Conservation (phyloP, 2,113 vertebrate genomes). For the Corythornis vintsioides region DNA sequence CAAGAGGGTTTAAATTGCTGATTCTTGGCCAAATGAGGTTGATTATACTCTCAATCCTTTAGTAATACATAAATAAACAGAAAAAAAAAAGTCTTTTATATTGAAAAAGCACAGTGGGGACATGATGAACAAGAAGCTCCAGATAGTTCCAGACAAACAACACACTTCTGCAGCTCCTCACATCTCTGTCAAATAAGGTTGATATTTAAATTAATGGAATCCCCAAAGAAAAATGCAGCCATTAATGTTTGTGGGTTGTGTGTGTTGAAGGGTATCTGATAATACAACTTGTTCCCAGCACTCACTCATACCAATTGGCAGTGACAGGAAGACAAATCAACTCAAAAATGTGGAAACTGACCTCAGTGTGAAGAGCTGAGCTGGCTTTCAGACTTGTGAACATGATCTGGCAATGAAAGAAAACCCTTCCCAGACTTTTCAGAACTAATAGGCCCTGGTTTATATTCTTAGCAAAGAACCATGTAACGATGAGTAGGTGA, state of each 20-base stretch:
- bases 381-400: not conserved
- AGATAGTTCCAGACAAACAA: not conserved
- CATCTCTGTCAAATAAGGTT: not conserved
- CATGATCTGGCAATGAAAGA: not conserved
- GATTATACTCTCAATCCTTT: constrained; percentile 1
- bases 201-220: not conserved
- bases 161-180: not conserved
- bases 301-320: not conserved
- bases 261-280: not conserved
- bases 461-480: not conserved
- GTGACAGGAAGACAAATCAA: not conserved
- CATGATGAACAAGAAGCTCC: not conserved
- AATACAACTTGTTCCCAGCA: not conserved
- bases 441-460: not conserved
- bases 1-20: not conserved
- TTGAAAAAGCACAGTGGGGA: not conserved
- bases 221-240: not conserved
- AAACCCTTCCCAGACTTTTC: not conserved
- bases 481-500: not conserved
- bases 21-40: not conserved
- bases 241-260: not conserved
- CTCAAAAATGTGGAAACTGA: not conserved
- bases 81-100: not conserved
- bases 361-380: not conserved
- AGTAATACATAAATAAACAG: not conserved